Percentiles rank a stretch among this genome's conserved stretches.
Evolutionary conservation across 2,797 vertebrate species (phyloP).

Genomic region (Poecilia picta): DNA sequence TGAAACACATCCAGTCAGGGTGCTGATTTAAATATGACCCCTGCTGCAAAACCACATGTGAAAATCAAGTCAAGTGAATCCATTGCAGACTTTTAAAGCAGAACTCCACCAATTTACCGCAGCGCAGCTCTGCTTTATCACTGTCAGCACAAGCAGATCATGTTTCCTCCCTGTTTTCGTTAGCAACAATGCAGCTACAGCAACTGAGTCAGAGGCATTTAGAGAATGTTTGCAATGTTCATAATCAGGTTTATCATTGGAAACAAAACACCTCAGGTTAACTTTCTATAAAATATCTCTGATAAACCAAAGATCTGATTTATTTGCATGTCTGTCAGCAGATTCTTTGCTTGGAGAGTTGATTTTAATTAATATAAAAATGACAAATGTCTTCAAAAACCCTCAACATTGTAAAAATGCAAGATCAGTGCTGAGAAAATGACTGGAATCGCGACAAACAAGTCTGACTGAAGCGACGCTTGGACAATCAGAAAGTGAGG

Average conservation of each 20-base stretch:
- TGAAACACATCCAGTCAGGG: slow-evolving; percentile 8
- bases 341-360: too few relatives aligned
- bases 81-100: slow-evolving; percentile 8
- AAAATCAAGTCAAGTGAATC: slow-evolving; percentile 1
- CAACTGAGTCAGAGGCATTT: neutral
- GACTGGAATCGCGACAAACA: too few relatives aligned
- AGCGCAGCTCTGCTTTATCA: neutral
- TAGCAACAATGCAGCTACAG: neutral
- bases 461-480: too few relatives aligned
- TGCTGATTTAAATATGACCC: slow-evolving; percentile 8
- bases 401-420: neutral
- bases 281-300: neutral
- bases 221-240: neutral
- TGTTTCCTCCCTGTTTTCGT: neutral
- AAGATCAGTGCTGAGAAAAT: too few relatives aligned
- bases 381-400: neutral
- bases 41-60: slow-evolving; percentile 8
- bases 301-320: neutral
- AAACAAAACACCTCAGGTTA: neutral
- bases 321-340: neutral
- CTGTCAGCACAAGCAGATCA: neutral
- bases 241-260: neutral
- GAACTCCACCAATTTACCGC: neutral
- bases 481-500: too few relatives aligned
- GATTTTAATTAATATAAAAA: too few relatives aligned